These are phyloP conservation scores for Eleginops maclovinus DNA, from an alignment of 2,113 vertebrate species.

Conservation along the genomic window DNA sequence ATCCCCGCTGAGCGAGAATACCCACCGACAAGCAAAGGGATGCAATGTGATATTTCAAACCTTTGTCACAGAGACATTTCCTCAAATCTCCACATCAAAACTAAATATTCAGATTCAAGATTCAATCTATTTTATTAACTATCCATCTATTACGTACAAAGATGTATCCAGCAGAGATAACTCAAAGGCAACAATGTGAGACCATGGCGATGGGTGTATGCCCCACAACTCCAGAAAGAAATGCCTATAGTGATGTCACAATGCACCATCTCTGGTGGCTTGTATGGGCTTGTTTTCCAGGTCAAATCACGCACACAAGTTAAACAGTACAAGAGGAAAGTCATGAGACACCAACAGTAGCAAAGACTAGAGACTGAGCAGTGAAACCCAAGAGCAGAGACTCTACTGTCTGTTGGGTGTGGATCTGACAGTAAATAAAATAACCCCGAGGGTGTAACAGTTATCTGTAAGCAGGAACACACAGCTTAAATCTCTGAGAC, in stretches of 20 bases:
- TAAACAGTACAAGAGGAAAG: background rate
- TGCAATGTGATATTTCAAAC: background rate
- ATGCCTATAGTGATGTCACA: background rate
- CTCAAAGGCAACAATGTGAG: background rate
- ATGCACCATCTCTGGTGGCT: background rate
- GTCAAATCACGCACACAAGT: background rate
- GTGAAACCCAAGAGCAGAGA: background rate
- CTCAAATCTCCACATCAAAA: background rate
- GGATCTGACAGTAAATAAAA: background rate
- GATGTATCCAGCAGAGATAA: background rate
- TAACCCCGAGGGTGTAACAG: background rate
- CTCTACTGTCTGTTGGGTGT: background rate
- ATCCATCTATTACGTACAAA: background rate
- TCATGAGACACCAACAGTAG: background rate
- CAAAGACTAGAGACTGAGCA: background rate
- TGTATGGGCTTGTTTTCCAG: background rate
- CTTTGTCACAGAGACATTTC: background rate
- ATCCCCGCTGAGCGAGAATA: background rate
- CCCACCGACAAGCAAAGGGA: background rate
- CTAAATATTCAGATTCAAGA: background rate
- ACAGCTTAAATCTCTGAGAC: no score
- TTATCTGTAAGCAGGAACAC: background rate
- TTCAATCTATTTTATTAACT: background rate
- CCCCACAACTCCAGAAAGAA: background rate
- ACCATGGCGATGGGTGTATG: no score